Conservation (phyloP, 2,888 invertebrate species). For the Cantharis lateralis region DNA sequence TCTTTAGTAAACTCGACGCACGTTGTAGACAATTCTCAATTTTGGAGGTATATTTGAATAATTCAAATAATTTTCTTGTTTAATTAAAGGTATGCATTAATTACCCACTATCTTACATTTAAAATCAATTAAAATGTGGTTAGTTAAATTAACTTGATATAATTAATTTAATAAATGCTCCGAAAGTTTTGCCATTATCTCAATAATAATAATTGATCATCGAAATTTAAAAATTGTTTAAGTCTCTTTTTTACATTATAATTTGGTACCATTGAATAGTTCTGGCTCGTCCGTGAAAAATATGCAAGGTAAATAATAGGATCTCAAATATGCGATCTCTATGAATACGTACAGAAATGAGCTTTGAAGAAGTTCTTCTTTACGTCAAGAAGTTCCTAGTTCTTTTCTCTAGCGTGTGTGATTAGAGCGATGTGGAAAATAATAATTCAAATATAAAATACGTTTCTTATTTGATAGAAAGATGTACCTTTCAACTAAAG, state of each 20-base stretch:
- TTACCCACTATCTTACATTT: neutral
- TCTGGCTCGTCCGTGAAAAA: neutral
- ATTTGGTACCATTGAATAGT: neutral
- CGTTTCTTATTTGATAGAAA: slow-evolving; percentile 13
- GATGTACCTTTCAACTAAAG: slow-evolving; percentile 12
- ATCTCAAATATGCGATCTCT: neutral
- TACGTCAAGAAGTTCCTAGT: slow-evolving; percentile 1
- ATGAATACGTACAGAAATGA: neutral
- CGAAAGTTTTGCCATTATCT: neutral
- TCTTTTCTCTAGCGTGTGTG: slow-evolving; percentile 6
- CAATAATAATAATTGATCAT: neutral
- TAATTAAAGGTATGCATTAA: slow-evolving; percentile 2
- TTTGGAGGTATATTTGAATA: neutral
- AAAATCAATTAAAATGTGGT: neutral
- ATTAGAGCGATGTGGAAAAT: slow-evolving; percentile 13
- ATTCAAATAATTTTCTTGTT: neutral
- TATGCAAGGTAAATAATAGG: neutral
- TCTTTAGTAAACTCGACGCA: neutral
- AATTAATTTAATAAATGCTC: neutral
- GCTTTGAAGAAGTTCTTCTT: neutral
- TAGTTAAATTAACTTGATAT: neutral
- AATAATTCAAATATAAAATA: slow-evolving; percentile 17
- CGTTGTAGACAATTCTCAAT: neutral
- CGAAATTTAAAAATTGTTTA: too few species aligned
- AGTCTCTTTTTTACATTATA: neutral